Conservation (phyloP, 2,797 vertebrate species). For the Rhinella marina region DNA sequence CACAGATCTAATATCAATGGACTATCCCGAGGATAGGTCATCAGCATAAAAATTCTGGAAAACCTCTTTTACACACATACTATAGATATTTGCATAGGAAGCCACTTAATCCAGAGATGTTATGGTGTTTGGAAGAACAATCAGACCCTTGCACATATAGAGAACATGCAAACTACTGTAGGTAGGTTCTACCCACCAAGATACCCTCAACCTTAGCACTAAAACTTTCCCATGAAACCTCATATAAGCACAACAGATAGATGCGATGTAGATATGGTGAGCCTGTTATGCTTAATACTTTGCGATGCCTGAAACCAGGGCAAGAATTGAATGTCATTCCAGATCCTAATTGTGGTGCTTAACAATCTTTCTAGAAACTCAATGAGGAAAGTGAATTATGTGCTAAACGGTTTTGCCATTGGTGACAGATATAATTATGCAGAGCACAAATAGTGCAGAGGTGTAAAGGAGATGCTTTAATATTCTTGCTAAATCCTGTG, state of each 20-base stretch:
- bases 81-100: too few species aligned
- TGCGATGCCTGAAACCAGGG: neutral
- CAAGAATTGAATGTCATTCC: neutral
- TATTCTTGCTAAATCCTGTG: constrained; percentile 72
- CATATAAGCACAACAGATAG: neutral
- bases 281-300: neutral
- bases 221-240: neutral
- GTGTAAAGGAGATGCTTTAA: constrained; percentile 69
- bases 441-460: constrained; percentile 64
- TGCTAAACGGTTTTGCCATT: constrained; percentile 68
- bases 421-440: constrained; percentile 70
- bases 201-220: neutral
- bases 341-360: constrained; percentile 11
- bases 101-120: too few species aligned
- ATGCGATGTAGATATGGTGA: neutral
- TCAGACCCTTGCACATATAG: too few species aligned
- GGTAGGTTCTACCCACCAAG: too few species aligned
- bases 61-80: too few species aligned
- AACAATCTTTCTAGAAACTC: constrained; percentile 55
- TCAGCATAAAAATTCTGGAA: too few species aligned
- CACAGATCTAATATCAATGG: too few species aligned
- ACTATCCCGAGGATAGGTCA: too few species aligned
- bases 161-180: too few species aligned
- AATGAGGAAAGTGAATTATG: constrained; percentile 64
- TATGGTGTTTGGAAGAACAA: too few species aligned